Percentiles rank a stretch among this genome's conserved stretches.
Conservation (phyloP, 2,113 vertebrate genomes). For the Marmota flaviventris region DNA sequence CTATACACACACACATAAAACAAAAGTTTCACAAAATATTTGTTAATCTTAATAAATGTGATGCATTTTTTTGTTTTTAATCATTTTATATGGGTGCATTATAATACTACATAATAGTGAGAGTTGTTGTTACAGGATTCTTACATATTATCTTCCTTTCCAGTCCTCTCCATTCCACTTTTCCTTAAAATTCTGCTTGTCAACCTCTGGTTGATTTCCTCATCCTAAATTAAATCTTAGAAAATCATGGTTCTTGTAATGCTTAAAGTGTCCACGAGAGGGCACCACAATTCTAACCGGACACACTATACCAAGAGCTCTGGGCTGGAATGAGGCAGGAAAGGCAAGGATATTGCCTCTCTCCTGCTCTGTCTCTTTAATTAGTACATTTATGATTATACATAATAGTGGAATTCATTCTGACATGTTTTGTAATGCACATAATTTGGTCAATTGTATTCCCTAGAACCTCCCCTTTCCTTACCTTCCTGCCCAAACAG, state of each 20-base stretch:
- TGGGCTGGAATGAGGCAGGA: fast-evolving
- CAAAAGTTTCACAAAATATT: not conserved
- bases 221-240: not conserved
- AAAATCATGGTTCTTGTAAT: constrained; percentile 34
- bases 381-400: no score
- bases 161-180: no score
- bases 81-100: no score
- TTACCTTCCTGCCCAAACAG: not conserved
- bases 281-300: not conserved
- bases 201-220: not conserved
- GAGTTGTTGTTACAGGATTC: not conserved
- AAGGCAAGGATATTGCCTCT: no score
- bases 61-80: no score
- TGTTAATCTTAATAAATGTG: not conserved
- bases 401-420: no score
- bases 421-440: no score
- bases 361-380: no score
- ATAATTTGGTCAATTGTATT: no score
- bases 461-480: no score
- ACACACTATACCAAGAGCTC: not conserved
- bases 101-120: no score
- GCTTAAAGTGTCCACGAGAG: not conserved
- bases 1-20: not conserved
- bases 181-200: constrained; percentile 14
- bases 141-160: not conserved